Conservation (phyloP, 2,888 invertebrate species). For the Drosophila paucipuncta region DNA sequence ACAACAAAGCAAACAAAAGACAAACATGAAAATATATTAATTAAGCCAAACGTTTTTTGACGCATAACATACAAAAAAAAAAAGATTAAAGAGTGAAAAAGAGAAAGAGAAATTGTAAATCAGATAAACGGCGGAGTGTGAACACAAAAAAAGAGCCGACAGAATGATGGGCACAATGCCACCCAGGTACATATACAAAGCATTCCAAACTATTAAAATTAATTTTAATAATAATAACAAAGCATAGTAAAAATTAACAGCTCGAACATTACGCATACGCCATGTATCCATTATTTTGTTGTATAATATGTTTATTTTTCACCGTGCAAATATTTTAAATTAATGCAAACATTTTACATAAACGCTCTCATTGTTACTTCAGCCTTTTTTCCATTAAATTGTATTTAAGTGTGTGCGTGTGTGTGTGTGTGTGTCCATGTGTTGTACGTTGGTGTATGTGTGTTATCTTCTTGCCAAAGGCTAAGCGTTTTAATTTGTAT, state of each 20-base stretch:
- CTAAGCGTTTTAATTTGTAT: conserved; percentile 34
- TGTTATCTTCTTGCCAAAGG: conserved; percentile 13
- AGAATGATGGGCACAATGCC: conserved; percentile 86
- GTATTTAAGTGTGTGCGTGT: conserved; percentile 4
- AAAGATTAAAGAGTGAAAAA: conserved; percentile 33
- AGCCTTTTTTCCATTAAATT: conserved; percentile 16
- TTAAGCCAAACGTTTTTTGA: conserved; percentile 61
- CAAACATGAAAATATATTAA: conserved; percentile 54
- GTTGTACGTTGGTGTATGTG: neutral
- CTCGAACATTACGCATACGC: conserved; percentile 68
- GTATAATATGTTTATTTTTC: conserved; percentile 42
- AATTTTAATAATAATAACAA: conserved; percentile 57
- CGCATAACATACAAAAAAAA: conserved; percentile 36
- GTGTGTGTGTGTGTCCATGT: conserved; percentile 2
- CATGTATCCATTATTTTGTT: conserved; percentile 49
- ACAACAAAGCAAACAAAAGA: conserved; percentile 52
- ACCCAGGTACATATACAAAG: conserved; percentile 85
- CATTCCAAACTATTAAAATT: conserved; percentile 61
- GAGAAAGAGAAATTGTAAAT: conserved; percentile 42
- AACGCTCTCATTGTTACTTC: conserved; percentile 37
- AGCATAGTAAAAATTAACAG: conserved; percentile 59
- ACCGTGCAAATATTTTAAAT: conserved; percentile 59
- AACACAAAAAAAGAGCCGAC: conserved; percentile 71
- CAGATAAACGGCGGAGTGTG: conserved; percentile 56
- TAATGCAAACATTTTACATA: conserved; percentile 56